Base-by-base conservation (phyloP, 2,888 invertebrate species). In the Lycocerus yunnanus region DNA sequence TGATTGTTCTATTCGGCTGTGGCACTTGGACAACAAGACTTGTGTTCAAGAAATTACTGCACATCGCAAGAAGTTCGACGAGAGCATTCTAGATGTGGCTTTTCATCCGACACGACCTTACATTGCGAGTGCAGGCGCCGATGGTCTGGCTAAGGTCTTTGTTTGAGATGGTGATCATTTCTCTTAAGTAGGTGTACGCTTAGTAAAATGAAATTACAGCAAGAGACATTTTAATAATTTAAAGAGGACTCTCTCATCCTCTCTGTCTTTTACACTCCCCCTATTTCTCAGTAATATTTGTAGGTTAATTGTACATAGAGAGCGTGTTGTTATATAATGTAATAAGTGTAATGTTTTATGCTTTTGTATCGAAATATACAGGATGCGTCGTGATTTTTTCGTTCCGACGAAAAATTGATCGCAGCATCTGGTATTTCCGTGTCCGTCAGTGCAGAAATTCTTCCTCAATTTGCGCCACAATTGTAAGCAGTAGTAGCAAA, bases 21-120 rank as follows among this genome's bases (percentile, higher is more conserved):
- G 99, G 99, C 98, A 99, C 90, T 91, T 99, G 86, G 98, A 99
- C 90, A 97, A 96, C 89, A 97, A 98, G 89, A 97, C 97, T 77
- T 99, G 99, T 90, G 97, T 99, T 83, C 99, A 99, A 88, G 99
- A 99, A 89, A 99, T 99, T 86, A 99, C 99, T 71, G 98, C 98
- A 82, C 99, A 99, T 89, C 94, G 99, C 84, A 99, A 99, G 90
- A 99, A 99, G 90, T 98, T 98, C 90, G 99, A 99, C 89, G 98
- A 99, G 89, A 96, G 98, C 87, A 99, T 99, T 89, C 93, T 97
- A 86, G 97, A 98, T 88, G 99, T 99, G 82, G 98, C 99, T 84
- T 99, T 99, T 92, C 99, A 99, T 90, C 98, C 99, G 83, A 94
- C 97, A 83, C 95, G 97, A 90, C 98, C 98, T 81, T 97, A 96